Evolutionary conservation across 92 coral and sea anemone genomes (phyloP), one percentile per base, ranked within the genome.

Genomic region (Siderastrea radians): DNA sequence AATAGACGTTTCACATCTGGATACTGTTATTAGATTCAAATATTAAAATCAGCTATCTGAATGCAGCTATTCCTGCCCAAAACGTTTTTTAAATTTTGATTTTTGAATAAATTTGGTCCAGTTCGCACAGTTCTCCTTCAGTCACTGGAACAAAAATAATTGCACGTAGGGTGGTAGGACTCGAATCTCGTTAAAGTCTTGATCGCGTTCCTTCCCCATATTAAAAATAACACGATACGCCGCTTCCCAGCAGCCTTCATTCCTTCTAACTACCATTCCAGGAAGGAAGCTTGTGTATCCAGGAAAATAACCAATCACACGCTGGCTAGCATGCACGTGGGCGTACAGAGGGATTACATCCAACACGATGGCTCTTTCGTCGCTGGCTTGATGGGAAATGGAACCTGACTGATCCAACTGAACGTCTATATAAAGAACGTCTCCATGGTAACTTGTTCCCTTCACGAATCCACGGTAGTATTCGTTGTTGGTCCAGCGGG

Each of bases 271-370:
- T 47, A 87, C 72, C 57, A 48, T 46, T 12, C 80, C 90, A 57
- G 85, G 57, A 26, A 79, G 52, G 63, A 71, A 87, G 26, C 86
- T 47, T 49, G 78, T 7, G 58, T 57, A 26, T 2, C 86, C 86
- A 12, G 90, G 89, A 64, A 66, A 87, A 69, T 79, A 69, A 45
- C 90, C 90, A 87, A 87, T 87, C 80, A 87, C 90, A 19, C 79
- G 86, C 80, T 87, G 86, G 6, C 72, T 75, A 15, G 79, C 85
- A 43, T 87, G 86, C 59, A 87, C 78, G 59, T 79, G 79, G 54
- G 69, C 54, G 61, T 74, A 70, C 12, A 10, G 13, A 47, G 90
- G 90, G 11, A 87, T 63, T 12, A 68, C 50, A 58, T 87, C 90
- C 7, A 79, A 63, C 51, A 81, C 57, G 26, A 87, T 68, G 78